These are phyloP conservation scores for Dryococelus australis DNA, from an alignment of 2,888 invertebrate species.

Conservation along the genomic window DNA sequence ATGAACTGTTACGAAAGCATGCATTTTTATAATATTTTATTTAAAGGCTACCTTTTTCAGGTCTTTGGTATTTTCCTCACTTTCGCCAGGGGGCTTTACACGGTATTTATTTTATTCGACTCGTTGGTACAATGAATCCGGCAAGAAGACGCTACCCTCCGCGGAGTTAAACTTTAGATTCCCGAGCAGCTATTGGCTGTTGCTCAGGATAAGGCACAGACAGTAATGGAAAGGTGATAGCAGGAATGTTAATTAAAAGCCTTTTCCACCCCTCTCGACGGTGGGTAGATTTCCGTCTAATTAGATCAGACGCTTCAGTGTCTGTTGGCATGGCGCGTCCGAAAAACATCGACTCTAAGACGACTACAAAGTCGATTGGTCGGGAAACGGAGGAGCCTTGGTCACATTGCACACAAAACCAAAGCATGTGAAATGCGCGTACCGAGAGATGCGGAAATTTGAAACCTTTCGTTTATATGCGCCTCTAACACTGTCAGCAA, in stretches of 20 bases:
- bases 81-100: too few relatives aligned
- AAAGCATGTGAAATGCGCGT: too few relatives aligned
- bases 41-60: too few relatives aligned
- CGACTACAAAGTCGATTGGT: not conserved
- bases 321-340: not conserved
- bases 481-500: too few relatives aligned
- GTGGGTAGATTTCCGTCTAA: constrained; percentile 44
- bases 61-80: too few relatives aligned
- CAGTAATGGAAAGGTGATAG: constrained; percentile 1
- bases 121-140: not conserved
- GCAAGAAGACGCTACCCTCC: not conserved
- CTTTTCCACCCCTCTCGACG: constrained; percentile 49
- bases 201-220: not conserved
- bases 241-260: constrained; percentile 62
- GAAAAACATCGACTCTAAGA: not conserved
- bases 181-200: constrained; percentile 55
- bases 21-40: too few relatives aligned
- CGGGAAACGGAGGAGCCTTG: not conserved
- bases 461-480: too few relatives aligned
- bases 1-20: too few relatives aligned
- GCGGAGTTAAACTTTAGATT: not conserved
- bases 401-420: too few relatives aligned
- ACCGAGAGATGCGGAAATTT: too few relatives aligned
- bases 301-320: constrained; percentile 48
- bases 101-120: too few relatives aligned